Conservation (phyloP, 2,113 vertebrate species). For the Megaleporinus macrocephalus region DNA sequence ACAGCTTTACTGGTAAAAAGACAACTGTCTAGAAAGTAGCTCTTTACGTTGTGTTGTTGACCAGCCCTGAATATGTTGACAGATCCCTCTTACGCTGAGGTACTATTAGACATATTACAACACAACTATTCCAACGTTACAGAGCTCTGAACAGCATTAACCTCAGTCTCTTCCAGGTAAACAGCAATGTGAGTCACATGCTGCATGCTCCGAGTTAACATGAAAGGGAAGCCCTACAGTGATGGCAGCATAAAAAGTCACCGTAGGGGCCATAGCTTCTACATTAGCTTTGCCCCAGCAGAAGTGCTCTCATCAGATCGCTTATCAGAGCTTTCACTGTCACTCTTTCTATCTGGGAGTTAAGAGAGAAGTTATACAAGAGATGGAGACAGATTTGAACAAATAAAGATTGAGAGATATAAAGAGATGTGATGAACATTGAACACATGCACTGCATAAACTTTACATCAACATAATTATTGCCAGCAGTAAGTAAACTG, state of each 20-base stretch:
- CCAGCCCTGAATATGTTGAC: background rate
- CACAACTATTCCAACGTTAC: background rate
- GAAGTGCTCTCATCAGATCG: background rate
- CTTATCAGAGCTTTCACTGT: constrained; percentile 13
- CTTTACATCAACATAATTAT: too few relatives aligned
- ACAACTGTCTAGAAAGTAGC: background rate
- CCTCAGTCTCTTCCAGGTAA: constrained; percentile 6
- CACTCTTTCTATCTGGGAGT: background rate
- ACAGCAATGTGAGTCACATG: background rate
- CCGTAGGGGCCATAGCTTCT: background rate
- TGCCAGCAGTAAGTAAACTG: too few relatives aligned
- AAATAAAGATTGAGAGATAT: too few relatives aligned
- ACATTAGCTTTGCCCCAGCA: background rate
- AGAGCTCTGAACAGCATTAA: background rate
- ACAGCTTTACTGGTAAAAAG: constrained; percentile 8
- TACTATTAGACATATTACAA: background rate
- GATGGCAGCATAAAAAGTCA: background rate
- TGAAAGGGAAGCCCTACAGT: background rate
- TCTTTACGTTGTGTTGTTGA: background rate
- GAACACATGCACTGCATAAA: too few relatives aligned
- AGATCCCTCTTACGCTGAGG: background rate
- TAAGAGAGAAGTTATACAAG: background rate
- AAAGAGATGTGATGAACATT: too few relatives aligned
- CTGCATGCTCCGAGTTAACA: background rate
- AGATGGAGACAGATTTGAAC: background rate